These are phyloP conservation scores for Mamestra configurata DNA, from an alignment of 1,140 invertebrate genomes.

Conservation along the genomic window DNA sequence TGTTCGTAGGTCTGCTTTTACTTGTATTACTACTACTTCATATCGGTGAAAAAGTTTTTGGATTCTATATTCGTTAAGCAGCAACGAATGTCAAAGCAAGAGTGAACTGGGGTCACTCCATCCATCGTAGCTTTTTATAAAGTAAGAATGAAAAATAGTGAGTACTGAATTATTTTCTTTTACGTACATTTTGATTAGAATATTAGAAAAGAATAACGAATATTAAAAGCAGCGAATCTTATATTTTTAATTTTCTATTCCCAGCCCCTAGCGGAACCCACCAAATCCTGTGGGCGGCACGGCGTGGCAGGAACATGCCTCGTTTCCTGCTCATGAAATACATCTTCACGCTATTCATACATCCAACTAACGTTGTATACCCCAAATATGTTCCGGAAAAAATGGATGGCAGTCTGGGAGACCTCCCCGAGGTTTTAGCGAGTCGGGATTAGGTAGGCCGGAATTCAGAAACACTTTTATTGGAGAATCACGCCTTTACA, in stretches of 20 bases:
- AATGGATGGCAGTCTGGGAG: slow-evolving; percentile 4
- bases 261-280: slow-evolving; percentile 55
- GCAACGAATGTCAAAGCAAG: too few relatives aligned
- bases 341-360: slow-evolving; percentile 62
- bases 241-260: slow-evolving; percentile 1
- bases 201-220: too few relatives aligned
- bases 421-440: background rate
- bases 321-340: slow-evolving; percentile 74
- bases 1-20: too few relatives aligned
- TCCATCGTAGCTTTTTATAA: too few relatives aligned
- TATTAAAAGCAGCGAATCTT: too few relatives aligned
- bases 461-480: slow-evolving; percentile 24
- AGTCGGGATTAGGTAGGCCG: background rate
- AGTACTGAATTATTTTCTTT: too few relatives aligned
- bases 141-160: too few relatives aligned
- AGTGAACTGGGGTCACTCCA: too few relatives aligned
- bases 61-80: too few relatives aligned
- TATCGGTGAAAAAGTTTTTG: too few relatives aligned
- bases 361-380: slow-evolving; percentile 21
- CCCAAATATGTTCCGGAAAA: slow-evolving; percentile 41
- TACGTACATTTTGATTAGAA: too few relatives aligned
- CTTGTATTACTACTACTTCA: too few relatives aligned
- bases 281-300: slow-evolving; percentile 66
- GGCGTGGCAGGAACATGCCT: slow-evolving; percentile 70
- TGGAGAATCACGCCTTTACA: background rate